These are phyloP conservation scores for Priocnemis perturbator DNA, from an alignment of 2,888 invertebrate species.

Conservation along the genomic window DNA sequence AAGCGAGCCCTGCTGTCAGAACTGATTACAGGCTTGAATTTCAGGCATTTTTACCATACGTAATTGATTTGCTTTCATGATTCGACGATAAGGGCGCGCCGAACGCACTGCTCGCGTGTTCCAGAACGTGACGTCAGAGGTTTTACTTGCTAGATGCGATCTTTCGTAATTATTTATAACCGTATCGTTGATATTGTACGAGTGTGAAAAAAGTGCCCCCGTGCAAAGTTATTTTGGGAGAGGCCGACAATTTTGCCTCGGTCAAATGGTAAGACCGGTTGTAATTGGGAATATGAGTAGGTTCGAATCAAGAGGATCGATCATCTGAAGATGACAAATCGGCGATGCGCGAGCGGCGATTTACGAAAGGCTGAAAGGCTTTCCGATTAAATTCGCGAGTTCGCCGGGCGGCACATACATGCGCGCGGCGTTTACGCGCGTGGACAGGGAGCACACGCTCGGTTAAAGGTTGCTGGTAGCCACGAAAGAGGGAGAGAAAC, in stretches of 20 bases:
- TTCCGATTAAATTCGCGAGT: conserved; percentile 24
- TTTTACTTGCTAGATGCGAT: neutral
- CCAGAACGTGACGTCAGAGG: neutral
- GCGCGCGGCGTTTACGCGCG: neutral
- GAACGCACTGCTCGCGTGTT: conserved; percentile 12
- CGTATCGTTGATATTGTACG: too few relatives aligned
- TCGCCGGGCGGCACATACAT: conserved; percentile 1
- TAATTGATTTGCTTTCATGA: conserved; percentile 38
- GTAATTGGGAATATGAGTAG: neutral
- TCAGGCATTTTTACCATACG: conserved; percentile 36
- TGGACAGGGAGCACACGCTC: neutral
- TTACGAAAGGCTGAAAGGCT: conserved; percentile 18
- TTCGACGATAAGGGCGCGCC: conserved; percentile 24
- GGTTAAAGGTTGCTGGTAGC: neutral
- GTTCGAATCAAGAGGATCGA: neutral
- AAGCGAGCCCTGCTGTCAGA: conserved; percentile 24
- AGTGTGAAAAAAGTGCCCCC: too few relatives aligned
- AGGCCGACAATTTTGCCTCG: too few relatives aligned
- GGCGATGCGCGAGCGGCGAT: neutral
- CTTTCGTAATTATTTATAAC: neutral
- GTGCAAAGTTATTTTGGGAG: too few relatives aligned
- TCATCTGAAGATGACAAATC: conserved; percentile 1
- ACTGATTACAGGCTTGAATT: conserved; percentile 48
- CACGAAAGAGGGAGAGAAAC: conserved; percentile 36
- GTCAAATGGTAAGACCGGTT: too few relatives aligned